Evolutionary conservation across 2,888 invertebrate species (phyloP).

Genomic region (Drosophila villosipedis): DNA sequence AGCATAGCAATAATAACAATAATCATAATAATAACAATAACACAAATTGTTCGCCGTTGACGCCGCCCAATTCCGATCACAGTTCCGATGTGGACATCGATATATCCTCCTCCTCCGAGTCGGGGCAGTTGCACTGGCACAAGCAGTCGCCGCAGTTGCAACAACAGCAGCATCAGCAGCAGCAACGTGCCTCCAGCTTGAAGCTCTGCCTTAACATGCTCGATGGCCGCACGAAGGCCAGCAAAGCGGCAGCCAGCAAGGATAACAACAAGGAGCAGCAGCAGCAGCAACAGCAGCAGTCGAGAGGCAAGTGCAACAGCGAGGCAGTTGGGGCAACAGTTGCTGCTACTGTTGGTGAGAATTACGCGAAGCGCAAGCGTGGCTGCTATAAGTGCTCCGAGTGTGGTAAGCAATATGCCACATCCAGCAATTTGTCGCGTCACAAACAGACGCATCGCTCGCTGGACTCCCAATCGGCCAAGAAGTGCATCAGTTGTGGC

Average conservation of each 20-base stretch:
- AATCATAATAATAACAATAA: neutral
- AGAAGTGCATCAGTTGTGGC: slow-evolving; percentile 97
- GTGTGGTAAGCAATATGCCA: slow-evolving; percentile 96
- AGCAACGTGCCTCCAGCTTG: slow-evolving; percentile 63
- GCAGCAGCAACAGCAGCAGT: slow-evolving; percentile 50
- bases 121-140: slow-evolving; percentile 75
- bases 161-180: slow-evolving; percentile 47
- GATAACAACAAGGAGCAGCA: slow-evolving; percentile 53
- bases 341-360: slow-evolving; percentile 41
- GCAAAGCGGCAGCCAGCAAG: slow-evolving; percentile 71
- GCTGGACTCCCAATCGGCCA: slow-evolving; percentile 97
- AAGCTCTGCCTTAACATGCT: slow-evolving; percentile 82
- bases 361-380: slow-evolving; percentile 81
- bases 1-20: neutral
- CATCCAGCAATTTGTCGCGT: slow-evolving; percentile 94
- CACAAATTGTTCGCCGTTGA: slow-evolving; percentile 87
- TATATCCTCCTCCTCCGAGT: slow-evolving; percentile 84
- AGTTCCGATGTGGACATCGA: slow-evolving; percentile 90
- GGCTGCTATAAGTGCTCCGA: slow-evolving; percentile 91
- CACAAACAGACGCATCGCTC: slow-evolving; percentile 97
- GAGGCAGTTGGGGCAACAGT: slow-evolving; percentile 5
- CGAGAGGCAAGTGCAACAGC: slow-evolving; percentile 11
- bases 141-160: slow-evolving; percentile 44
- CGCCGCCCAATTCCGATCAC: slow-evolving; percentile 90
- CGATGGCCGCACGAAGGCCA: slow-evolving; percentile 83